Evolutionary conservation across 2,113 vertebrate genomes (phyloP), one percentile per base, ranked within the genome.

Genomic region (Corythoichthys haematopterus): DNA sequence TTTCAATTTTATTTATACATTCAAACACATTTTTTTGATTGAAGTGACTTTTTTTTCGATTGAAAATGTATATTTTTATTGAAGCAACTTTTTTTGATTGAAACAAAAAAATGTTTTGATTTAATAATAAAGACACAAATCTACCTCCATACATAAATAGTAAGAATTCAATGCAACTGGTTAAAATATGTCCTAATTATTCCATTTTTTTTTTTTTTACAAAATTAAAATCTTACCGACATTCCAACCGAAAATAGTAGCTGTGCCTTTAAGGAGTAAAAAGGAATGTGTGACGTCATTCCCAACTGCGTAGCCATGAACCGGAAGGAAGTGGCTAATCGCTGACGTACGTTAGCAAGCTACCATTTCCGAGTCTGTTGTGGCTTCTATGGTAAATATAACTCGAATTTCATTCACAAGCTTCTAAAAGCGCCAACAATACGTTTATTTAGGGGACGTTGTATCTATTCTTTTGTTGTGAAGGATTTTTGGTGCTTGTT

Each of bases 361-460:
- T 70, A 83, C 77, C 71, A 62, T 73, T 84, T 74, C 74, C 72
- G 83, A 87, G 87, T 84, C 74, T 70, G 84, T 80, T 86, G 71
- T 66, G 82, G 88, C 65, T 92, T 93, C 91, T 92, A 92, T 93
- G 92, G 92, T 92, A 88, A 91, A 64, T 84, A 71, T 76, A 6
- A 6, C 20, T 11, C 0, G 36, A 1, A 70, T 69, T 78, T 59
- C 20, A 37, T 65, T 68, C 2, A 6, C 43, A 48, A 35, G 0
- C 1, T 2, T 2, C 10, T 1, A 4, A 48, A 1, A 48, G 20
- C 59, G 3, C 43, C 1, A 0, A 0, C 35, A 0, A 0, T 20
- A 2, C 10, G 4, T 3, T 28, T 9, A 35, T 20, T 6, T 4
- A 28, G 8, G 56, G 4, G 20, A 38, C 6, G 1, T 0, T 6